Base-by-base conservation (phyloP, 2,113 vertebrate genomes). In the Tinamus guttatus region DNA sequence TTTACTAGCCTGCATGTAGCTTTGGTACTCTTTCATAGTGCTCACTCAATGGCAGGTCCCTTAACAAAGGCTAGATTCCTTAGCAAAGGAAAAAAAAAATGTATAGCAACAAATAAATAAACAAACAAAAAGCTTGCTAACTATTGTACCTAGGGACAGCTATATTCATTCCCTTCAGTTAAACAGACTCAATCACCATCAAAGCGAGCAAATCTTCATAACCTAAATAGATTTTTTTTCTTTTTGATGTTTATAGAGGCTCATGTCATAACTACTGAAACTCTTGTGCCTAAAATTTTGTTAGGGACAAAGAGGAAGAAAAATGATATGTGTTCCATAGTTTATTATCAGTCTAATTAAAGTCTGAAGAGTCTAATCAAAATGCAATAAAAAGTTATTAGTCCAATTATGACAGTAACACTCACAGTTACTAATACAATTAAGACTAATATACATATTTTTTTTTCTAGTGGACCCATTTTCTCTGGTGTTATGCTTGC, bases 1-100 rank as follows among this genome's bases (percentile, higher is more conserved):
- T 96, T 96, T 93, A 94, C 58, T 85, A 91, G 25, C 24, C n/a
- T 89, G 78, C 68, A 94, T 87, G 74, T 71, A 87, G 7, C 34
- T 84, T 91, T 79, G 81, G n/a, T 81, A 21, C 32, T 81, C 12
- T 71, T 93, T 47, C 36, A 32, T 17, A 64, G n/a, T 51, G 60
- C 7, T 87, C 11, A 28, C 1, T 2, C 9, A 63, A 20, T 11
- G 47, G 24, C 14, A 62, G 9, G n/a, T 65, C 54, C 21, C 51
- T 70, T 64, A 79, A 34, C 30, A 75, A 92, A 79, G 5, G 19
- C 4, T 25, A 64, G 3, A 2, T 78, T 95, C 24, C 40, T 70
- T 30, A 78, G 15, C 8, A 70, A 75, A 88, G 40, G 28, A 81
- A 21, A 70, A 77, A 47, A 73, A 54, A 54, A 54, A 54, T n/a